Evolutionary conservation across 2,113 vertebrate genomes (phyloP), one percentile per base, ranked within the genome.

Genomic region (Archocentrus centrarchus): DNA sequence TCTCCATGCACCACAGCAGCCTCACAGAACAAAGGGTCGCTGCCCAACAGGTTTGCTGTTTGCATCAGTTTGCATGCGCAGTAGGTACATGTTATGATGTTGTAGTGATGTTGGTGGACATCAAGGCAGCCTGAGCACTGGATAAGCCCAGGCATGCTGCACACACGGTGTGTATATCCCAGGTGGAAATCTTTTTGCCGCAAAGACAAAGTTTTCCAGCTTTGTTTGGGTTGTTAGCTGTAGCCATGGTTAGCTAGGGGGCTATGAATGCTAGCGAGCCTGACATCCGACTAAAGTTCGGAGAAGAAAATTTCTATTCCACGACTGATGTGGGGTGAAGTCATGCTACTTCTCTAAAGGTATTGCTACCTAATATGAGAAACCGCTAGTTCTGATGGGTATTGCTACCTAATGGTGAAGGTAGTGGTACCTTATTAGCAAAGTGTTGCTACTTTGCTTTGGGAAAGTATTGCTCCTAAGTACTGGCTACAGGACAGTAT

Each of bases 21-120:
- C 6, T 50, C 15, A 50, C 47, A 50, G 13, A 50, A 2, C 47
- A 50, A 50, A 17, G 47, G 14, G 47, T 50, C 6, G 2, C 44
- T 15, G 14, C 5, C 44, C 5, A 14, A 17, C 47, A 17, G 47
- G 15, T 50, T 50, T 5, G 14, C 47, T 50, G 44, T 3, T 50
- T 15, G 5, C 44, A 15, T 14, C 44, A 50, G 44, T 14, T 41
- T 41, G 41, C 3, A 11, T 41, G 41, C 10, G 4, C 13, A 15
- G 8, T 47, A 22, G 64, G 41, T 66, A 44, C 4, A 14, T n/a
- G n/a, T n/a, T n/a, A n/a, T n/a, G n/a, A n/a, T n/a, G n/a, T n/a
- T n/a, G n/a, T n/a, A n/a, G n/a, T n/a, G n/a, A n/a, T n/a, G 8
- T 0, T 37, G 22, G 37, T 66, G 37, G 13, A 0, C 14, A 13